Evolutionary conservation across 1,140 invertebrate species (phyloP), one percentile per base, ranked within the genome.

Genomic region (Diploscapter pachys): DNA sequence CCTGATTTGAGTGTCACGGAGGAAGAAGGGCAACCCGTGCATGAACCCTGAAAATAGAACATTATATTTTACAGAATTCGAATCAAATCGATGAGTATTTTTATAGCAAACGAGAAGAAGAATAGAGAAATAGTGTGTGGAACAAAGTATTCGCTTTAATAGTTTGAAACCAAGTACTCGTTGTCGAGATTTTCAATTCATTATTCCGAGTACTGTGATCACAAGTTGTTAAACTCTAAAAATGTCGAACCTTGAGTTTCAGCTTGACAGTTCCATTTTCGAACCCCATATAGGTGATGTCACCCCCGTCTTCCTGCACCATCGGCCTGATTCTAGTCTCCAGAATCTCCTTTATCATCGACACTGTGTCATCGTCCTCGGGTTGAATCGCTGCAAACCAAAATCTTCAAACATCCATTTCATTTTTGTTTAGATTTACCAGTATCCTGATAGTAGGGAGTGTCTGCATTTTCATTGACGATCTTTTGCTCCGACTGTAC

Each of bases 261-360:
- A 99, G 87, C 85, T 95, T 94, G 0, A 99, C 92, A 54, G 98
- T 89, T 11, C 97, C 96, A 57, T 76, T 63, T 9, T 76, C 75
- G 85, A 89, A 91, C 53, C 89, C 89, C 86, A 95, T 91, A 87
- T 94, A 99, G n/a, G 94, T 89, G 79, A 99, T 94, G 88, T 99
- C 97, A 71, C 97, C 96, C 62, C 97, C 97, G 90, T 99, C 97
- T 89, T 99, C 96, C 88, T 99, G 89, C 0, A 99, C 96, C 13
- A 96, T 99, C 0, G 97, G 97, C 76, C 97, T 88, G 79, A 99
- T 99, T 85, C 96, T 89, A 0, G 94, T 95, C 86, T 99, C 96
- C 3, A 99, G 86, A 8, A 99, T 88, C 88, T 99, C 97, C 87
- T 98, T 98, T 80, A 99, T 99, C 93, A 98, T 95, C 86, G 92